Evolutionary conservation across 2,888 invertebrate species (phyloP).

Genomic region (Eupeodes luniger): DNA sequence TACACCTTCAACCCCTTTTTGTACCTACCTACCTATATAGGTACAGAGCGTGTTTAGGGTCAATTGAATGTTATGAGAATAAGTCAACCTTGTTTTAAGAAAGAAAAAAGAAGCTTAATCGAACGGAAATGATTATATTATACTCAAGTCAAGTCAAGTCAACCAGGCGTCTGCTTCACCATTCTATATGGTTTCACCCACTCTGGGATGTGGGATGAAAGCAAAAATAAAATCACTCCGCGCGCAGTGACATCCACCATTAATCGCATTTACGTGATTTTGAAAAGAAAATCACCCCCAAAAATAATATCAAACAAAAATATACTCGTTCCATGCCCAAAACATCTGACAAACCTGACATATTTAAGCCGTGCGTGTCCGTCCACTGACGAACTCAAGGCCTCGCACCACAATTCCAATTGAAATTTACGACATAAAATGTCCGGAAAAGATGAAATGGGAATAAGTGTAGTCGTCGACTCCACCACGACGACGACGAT

Average conservation of each 20-base stretch:
- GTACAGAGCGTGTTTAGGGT: conserved; percentile 52
- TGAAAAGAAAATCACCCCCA: conserved; percentile 20
- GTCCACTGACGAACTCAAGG: conserved; percentile 26
- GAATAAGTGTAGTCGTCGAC: background rate
- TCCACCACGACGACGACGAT: background rate
- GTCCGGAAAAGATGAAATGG: conserved; percentile 56
- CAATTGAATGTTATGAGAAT: conserved; percentile 40
- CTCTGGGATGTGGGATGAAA: conserved; percentile 15
- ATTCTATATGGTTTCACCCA: conserved; percentile 16
- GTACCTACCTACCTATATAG: background rate
- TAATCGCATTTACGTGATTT: conserved; percentile 45
- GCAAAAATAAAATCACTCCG: conserved; percentile 41
- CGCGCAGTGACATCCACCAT: conserved; percentile 36
- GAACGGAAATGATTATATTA: conserved; percentile 69
- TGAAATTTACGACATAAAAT: conserved; percentile 73
- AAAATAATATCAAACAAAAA: conserved; percentile 29
- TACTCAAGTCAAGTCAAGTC: background rate
- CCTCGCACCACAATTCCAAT: conserved; percentile 44
- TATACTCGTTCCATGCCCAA: conserved; percentile 27
- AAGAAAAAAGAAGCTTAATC: conserved; percentile 51
- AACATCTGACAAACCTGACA: conserved; percentile 56
- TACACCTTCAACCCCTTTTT: conserved; percentile 11
- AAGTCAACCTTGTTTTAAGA: background rate
- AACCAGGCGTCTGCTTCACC: background rate
- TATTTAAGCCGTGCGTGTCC: conserved; percentile 41